These are phyloP conservation scores for Poeciliopsis paucimaculata DNA, from an alignment of 2,797 vertebrate genomes.

Conservation along the genomic window DNA sequence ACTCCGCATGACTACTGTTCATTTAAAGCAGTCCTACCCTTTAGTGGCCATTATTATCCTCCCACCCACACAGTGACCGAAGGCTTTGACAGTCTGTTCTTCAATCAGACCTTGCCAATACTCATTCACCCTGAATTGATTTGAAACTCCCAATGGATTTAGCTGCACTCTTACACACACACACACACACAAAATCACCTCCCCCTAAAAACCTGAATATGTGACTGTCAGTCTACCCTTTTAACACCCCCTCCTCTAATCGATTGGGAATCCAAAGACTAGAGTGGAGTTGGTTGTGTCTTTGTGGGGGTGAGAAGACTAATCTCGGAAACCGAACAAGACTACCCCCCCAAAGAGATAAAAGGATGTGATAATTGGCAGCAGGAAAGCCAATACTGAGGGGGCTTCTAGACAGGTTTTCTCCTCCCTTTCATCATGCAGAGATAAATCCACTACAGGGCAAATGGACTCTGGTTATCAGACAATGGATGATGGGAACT, in stretches of 20 bases:
- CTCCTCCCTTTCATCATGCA: conserved; percentile 35
- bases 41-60: conserved; percentile 8
- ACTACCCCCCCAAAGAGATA: conserved; percentile 21
- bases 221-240: conserved; percentile 65
- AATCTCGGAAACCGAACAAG: conserved; percentile 25
- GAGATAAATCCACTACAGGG: conserved; percentile 19
- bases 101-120: conserved; percentile 70
- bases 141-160: conserved; percentile 46
- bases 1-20: conserved; percentile 29
- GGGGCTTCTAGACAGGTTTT: conserved; percentile 19
- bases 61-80: conserved; percentile 32
- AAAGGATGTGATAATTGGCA: conserved; percentile 64
- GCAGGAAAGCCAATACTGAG: conserved; percentile 20
- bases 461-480: conserved; percentile 39
- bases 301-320: conserved; percentile 16
- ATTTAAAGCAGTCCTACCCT: conserved; percentile 35
- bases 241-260: conserved; percentile 63
- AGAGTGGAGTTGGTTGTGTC: not conserved
- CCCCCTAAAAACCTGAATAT: conserved; percentile 45
- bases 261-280: conserved; percentile 62
- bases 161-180: conserved; percentile 11
- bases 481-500: conserved; percentile 8
- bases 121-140: conserved; percentile 61
- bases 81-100: conserved; percentile 52
- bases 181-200: not conserved